These are phyloP conservation scores for Archocentrus centrarchus DNA, from an alignment of 2,113 vertebrate genomes.

Conservation along the genomic window DNA sequence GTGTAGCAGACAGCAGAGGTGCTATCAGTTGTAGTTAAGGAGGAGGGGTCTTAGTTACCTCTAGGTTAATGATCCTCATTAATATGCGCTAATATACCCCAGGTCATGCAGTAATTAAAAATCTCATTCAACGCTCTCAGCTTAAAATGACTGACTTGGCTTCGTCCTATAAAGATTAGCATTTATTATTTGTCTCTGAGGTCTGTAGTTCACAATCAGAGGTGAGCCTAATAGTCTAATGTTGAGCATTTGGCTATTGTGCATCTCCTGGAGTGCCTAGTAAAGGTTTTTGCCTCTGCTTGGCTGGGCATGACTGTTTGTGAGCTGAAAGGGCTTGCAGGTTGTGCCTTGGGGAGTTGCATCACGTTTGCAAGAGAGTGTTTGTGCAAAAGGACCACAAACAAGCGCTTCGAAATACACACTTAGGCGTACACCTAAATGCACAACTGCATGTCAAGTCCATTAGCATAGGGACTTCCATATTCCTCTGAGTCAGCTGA, in stretches of 20 bases:
- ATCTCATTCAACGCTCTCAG: slow-evolving; percentile 83
- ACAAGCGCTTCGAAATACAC: slow-evolving; percentile 64
- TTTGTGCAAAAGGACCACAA: slow-evolving; percentile 76
- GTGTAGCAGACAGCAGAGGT: slow-evolving; percentile 65
- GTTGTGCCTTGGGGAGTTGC: slow-evolving; percentile 77
- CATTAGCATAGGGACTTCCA: slow-evolving; percentile 76
- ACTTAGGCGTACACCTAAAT: slow-evolving; percentile 56
- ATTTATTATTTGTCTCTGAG: slow-evolving; percentile 76
- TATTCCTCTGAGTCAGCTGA: slow-evolving; percentile 83
- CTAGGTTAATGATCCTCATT: slow-evolving; percentile 88
- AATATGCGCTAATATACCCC: slow-evolving; percentile 86
- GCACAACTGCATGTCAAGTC: slow-evolving; percentile 65
- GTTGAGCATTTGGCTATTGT: slow-evolving; percentile 43
- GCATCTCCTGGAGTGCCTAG: slow-evolving; percentile 34
- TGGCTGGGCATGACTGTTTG: slow-evolving; percentile 71
- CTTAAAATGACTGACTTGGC: slow-evolving; percentile 79
- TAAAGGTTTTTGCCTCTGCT: slow-evolving; percentile 55
- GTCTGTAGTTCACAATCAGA: slow-evolving; percentile 52
- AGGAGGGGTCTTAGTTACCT: slow-evolving; percentile 86
- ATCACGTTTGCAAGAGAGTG: slow-evolving; percentile 80
- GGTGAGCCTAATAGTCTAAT: slow-evolving; percentile 48
- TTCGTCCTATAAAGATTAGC: slow-evolving; percentile 77
- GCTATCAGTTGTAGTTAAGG: slow-evolving; percentile 85
- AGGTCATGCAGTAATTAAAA: slow-evolving; percentile 88
- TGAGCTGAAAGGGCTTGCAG: slow-evolving; percentile 67